These are phyloP conservation scores for Dryobates pubescens DNA, from an alignment of 2,797 vertebrate species.

Conservation along the genomic window DNA sequence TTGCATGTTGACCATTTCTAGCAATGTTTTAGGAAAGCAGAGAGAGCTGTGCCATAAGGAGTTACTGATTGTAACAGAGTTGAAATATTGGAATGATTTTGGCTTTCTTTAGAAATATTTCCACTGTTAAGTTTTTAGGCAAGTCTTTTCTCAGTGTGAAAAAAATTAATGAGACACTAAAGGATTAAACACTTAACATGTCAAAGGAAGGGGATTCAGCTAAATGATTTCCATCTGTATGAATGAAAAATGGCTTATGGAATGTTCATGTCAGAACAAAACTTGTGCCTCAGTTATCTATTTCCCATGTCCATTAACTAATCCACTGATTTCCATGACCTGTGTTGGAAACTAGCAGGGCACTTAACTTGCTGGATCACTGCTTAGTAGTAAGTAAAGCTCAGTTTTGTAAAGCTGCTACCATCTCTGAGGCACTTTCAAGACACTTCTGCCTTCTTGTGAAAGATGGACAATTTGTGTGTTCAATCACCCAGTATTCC, in stretches of 20 bases:
- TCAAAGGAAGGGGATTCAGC: not conserved
- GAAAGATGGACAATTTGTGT: not conserved
- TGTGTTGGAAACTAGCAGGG: not conserved
- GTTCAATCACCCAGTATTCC: not conserved
- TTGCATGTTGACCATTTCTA: not conserved
- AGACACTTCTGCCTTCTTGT: not conserved
- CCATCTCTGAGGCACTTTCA: not conserved
- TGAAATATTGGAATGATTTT: not conserved
- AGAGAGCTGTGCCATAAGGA: not conserved
- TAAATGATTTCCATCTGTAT: not conserved
- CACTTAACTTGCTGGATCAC: not conserved
- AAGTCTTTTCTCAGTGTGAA: not conserved
- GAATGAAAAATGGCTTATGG: not conserved
- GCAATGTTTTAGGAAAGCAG: not conserved
- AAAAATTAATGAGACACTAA: not conserved
- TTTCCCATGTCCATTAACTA: not conserved
- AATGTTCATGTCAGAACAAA: not conserved
- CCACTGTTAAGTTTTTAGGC: not conserved
- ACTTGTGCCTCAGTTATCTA: not conserved
- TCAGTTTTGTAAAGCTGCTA: not conserved
- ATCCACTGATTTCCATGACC: not conserved
- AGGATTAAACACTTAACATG: not conserved
- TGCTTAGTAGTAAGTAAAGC: not conserved
- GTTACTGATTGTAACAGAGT: not conserved
- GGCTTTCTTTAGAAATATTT: slow-evolving; percentile 7